A percentile compares a stretch with the other conserved stretches of the same genome.
Evolutionary conservation across 1,140 invertebrate genomes (phyloP).

Genomic region (Drosophila parvula): DNA sequence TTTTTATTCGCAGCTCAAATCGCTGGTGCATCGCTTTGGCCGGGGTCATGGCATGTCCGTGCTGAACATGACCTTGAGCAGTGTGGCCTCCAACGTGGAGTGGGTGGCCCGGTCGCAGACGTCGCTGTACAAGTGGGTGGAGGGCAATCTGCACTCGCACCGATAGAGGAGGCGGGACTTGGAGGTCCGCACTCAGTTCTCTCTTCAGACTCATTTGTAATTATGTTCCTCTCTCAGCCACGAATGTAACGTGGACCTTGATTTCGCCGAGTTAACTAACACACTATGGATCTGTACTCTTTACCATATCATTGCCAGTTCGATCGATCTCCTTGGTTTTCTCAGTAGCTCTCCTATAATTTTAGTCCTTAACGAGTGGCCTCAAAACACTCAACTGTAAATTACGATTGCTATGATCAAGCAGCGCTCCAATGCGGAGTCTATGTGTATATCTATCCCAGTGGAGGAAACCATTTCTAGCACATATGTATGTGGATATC

Average conservation of each 20-base stretch:
- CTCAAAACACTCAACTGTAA: conserved; percentile 24
- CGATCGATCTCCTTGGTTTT: conserved; percentile 67
- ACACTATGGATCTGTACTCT: conserved; percentile 57
- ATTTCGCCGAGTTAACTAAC: conserved; percentile 50
- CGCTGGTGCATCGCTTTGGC: conserved; percentile 81
- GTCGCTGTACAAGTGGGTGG: conserved; percentile 83
- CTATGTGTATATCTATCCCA: conserved; percentile 46
- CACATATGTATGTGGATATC: conserved; percentile 52
- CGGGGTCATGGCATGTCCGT: conserved; percentile 81
- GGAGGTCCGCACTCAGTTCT: neutral
- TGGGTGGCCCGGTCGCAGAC: conserved; percentile 83
- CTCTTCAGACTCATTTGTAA: conserved; percentile 70
- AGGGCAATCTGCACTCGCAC: conserved; percentile 77
- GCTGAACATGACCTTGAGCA: conserved; percentile 82
- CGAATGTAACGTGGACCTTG: conserved; percentile 34
- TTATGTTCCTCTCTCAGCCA: conserved; percentile 73
- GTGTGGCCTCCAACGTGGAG: conserved; percentile 83
- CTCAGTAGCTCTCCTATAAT: conserved; percentile 38
- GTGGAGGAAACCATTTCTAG: conserved; percentile 63
- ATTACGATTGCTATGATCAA: conserved; percentile 43
- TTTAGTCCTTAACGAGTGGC: conserved; percentile 16
- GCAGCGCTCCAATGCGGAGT: conserved; percentile 23
- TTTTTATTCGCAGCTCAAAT: conserved; percentile 65
- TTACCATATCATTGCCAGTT: conserved; percentile 77
- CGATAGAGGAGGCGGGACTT: conserved; percentile 54